Evolutionary conservation across 2,797 vertebrate species (phyloP).

Genomic region (Epinephelus coioides): DNA sequence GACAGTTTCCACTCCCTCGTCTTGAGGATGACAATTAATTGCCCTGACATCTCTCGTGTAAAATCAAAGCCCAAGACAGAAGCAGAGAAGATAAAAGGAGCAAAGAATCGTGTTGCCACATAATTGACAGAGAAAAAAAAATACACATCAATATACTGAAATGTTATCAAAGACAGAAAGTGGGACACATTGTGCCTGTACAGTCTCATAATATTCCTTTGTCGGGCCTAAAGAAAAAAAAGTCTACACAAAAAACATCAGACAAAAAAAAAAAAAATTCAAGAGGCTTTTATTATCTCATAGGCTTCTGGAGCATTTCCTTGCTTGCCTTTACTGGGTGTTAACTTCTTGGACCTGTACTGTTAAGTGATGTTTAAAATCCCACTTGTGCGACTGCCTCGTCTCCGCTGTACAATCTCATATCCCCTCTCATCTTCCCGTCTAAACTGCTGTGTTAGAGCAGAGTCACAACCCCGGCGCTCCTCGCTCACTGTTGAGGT

Average conservation of each 20-base stretch:
- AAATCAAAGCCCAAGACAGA: conserved; percentile 51
- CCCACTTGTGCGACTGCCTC: conserved; percentile 40
- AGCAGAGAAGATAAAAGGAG: conserved; percentile 24
- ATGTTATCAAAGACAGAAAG: conserved; percentile 25
- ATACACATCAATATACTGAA: conserved; percentile 1
- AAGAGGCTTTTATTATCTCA: not conserved
- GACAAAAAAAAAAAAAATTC: not conserved
- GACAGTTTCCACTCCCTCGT: conserved; percentile 21
- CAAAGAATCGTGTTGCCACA: conserved; percentile 4
- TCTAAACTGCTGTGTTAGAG: conserved; percentile 50
- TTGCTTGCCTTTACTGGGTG: not conserved
- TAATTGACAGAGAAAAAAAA: conserved; percentile 21
- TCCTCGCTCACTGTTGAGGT: conserved; percentile 26
- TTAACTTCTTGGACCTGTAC: conserved; percentile 30
- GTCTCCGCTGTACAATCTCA: conserved; percentile 29
- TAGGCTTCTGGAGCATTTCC: conserved; percentile 8
- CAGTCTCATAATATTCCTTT: not conserved
- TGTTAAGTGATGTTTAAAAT: conserved; percentile 51
- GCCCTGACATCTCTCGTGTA: conserved; percentile 34
- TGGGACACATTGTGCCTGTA: not conserved
- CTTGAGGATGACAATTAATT: conserved; percentile 49
- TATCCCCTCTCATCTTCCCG: conserved; percentile 36
- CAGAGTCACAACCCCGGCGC: conserved; percentile 37
- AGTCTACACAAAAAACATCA: conserved; percentile 4
- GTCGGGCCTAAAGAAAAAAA: not conserved